Conservation (phyloP, 1,140 invertebrate species). For the Hestina assimilis region DNA sequence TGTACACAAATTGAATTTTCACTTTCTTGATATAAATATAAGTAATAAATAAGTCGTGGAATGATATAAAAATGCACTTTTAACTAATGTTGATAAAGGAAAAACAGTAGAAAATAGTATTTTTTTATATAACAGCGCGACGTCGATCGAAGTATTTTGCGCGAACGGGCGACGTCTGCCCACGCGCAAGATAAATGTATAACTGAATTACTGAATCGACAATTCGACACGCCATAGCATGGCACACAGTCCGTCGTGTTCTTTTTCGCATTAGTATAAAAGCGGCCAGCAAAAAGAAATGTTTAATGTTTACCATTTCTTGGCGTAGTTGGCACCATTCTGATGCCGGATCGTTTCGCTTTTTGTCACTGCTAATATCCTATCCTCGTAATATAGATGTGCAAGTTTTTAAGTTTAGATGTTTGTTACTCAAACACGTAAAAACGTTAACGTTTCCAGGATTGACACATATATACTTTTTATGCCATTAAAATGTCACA, state of each 20-base stretch:
- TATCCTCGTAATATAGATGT: too few species aligned
- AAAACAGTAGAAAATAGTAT: conserved; percentile 7
- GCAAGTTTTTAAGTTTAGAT: too few species aligned
- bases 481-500: too few species aligned
- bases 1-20: conserved; percentile 21
- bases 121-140: conserved; percentile 35
- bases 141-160: conserved; percentile 23
- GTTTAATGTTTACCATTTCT: conserved; percentile 18
- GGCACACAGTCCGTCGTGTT: conserved; percentile 8
- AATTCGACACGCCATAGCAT: conserved; percentile 12
- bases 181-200: conserved; percentile 36
- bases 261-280: conserved; percentile 4
- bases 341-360: background rate
- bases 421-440: too few species aligned
- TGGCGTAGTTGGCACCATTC: conserved; percentile 25
- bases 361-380: conserved; percentile 12
- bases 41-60: conserved; percentile 14
- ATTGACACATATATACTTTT: too few species aligned
- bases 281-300: conserved; percentile 17
- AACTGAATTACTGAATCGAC: conserved; percentile 40
- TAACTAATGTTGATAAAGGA: conserved; percentile 10
- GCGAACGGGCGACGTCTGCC: conserved; percentile 30
- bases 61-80: conserved; percentile 40
- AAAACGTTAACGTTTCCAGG: too few species aligned
- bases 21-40: conserved; percentile 12